A percentile compares a stretch with the other conserved stretches of the same genome.
These are phyloP conservation scores for Pseudorasbora parva DNA, from an alignment of 2,113 vertebrate species.

Conservation along the genomic window DNA sequence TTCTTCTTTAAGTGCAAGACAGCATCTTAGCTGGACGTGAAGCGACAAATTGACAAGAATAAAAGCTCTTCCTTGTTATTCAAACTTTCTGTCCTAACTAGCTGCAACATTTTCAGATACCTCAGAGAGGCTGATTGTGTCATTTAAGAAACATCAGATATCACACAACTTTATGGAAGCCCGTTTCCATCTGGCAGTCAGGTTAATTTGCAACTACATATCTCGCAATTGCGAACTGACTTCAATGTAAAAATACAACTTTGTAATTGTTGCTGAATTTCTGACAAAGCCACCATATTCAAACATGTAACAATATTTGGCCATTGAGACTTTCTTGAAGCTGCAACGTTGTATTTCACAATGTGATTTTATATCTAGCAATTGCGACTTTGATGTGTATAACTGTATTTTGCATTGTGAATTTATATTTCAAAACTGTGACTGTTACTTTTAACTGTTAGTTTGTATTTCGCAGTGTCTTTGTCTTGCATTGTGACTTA, in stretches of 20 bases:
- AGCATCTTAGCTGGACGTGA: neutral
- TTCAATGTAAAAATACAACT: neutral
- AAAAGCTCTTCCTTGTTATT: neutral
- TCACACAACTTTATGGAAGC: neutral
- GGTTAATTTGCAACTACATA: neutral
- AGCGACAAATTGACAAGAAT: constrained; percentile 3
- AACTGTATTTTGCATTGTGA: no score
- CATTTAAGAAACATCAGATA: neutral
- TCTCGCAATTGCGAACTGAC: neutral
- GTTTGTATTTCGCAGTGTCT: neutral
- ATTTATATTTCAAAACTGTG: neutral
- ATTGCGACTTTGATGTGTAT: neutral
- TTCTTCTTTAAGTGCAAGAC: neutral
- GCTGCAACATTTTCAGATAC: neutral
- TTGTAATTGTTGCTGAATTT: neutral
- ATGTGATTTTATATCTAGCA: neutral
- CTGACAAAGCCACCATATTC: neutral
- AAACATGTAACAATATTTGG: neutral
- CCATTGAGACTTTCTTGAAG: neutral
- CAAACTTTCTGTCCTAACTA: neutral
- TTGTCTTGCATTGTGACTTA: no score
- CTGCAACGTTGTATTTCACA: neutral
- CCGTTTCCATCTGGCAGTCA: neutral
- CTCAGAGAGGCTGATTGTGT: neutral
- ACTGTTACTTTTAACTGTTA: neutral